Base-by-base conservation (phyloP, 2,797 vertebrate genomes). In the Pseudotriccus pelzelni region DNA sequence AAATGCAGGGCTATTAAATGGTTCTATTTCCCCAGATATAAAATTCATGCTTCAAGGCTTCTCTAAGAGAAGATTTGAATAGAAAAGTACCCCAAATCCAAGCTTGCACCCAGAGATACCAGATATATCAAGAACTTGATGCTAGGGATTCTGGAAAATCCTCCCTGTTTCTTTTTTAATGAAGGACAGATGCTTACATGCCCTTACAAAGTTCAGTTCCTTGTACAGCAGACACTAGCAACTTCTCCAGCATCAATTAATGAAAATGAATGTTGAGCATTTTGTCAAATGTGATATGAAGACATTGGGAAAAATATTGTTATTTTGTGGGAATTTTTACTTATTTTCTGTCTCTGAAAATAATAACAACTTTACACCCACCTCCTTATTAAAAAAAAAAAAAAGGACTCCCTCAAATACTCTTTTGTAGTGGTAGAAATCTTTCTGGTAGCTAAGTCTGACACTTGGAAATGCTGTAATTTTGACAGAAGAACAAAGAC, bases 1-100 rank as follows among this genome's bases (percentile, higher is more conserved):
- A 83, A 73, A 79, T 36, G 22, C 1, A 4, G 24, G n/a, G 25
- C 37, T 91, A 80, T 63, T 76, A 47, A 60, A 22, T 37, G 23
- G 11, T 23, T 8, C 4, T 23, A 23, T 10, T 12, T 8, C 24
- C 24, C 12, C 7, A 37, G 47, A 66, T 47, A 60, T 0, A 0
- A 79, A 79, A 74, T 63, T 75, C 7, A 55, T 8, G 3, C 25
- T 82, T 88, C 22, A 52, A 67, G 17, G 13, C 12, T 89, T 90
- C 32, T 84, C 15, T 32, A 73, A 49, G 25, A 36, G 21, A 72
- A 77, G 9, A 36, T 74, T 46, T 74, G 11, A 67, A 37, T n/a
- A 63, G 15, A 58, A 90, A 74, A 79, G 1, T 9, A 81, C 6
- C 6, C 2, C 4, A 64, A 39, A 9, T 82, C 12, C 25, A 82